These are phyloP conservation scores for Nomada flava DNA, from an alignment of 2,888 invertebrate species.

Conservation along the genomic window DNA sequence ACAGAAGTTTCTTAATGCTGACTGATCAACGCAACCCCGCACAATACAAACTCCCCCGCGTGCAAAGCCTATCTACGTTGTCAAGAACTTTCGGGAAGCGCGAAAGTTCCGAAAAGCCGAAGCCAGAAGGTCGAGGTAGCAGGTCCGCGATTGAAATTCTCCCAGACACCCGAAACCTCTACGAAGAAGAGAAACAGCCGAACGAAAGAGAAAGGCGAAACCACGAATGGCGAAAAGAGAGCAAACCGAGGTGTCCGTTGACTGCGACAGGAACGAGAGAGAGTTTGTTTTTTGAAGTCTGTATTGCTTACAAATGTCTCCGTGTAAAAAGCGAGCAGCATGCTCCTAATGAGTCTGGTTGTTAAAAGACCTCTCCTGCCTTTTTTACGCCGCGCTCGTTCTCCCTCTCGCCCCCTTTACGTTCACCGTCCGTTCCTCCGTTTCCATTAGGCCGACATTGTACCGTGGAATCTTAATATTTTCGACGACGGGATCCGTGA, in stretches of 20 bases:
- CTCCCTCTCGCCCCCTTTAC: conserved; percentile 24
- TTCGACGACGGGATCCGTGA: conserved; percentile 42
- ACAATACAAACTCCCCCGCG: too few species aligned
- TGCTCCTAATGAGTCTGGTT: conserved; percentile 83
- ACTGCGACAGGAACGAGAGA: conserved; percentile 69
- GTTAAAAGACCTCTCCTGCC: conserved; percentile 80
- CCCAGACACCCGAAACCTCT: conserved; percentile 75
- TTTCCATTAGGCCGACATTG: conserved; percentile 77
- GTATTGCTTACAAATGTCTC: conserved; percentile 84
- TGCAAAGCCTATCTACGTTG: too few species aligned
- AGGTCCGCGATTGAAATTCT: conserved; percentile 72
- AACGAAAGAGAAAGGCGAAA: conserved; percentile 29
- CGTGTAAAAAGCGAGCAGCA: conserved; percentile 81
- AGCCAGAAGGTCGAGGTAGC: conserved; percentile 17
- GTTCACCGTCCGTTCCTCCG: conserved; percentile 26
- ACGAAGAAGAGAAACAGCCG: conserved; percentile 36
- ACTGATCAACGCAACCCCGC: too few species aligned
- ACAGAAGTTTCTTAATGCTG: too few species aligned
- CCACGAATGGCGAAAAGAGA: conserved; percentile 66
- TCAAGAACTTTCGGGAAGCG: background rate
- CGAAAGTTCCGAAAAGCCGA: background rate
- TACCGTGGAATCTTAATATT: conserved; percentile 74
- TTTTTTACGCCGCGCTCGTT: conserved; percentile 65
- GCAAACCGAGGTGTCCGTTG: conserved; percentile 61
- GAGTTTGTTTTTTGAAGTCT: conserved; percentile 80